Evolutionary conservation across 2,888 invertebrate genomes (phyloP).

Genomic region (Eremobia ochroleuca): DNA sequence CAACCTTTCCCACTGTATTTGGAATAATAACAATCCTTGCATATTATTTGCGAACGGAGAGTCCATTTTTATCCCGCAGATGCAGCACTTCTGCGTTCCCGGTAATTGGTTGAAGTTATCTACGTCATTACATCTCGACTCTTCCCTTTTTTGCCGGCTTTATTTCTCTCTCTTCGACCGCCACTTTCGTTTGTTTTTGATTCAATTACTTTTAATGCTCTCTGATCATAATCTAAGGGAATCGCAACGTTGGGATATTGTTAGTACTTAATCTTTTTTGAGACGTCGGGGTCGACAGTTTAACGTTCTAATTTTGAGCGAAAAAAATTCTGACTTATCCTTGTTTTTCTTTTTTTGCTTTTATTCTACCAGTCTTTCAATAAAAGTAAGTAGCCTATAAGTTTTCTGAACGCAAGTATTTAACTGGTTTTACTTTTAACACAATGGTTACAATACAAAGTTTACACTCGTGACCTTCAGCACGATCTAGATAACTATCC

Average conservation of each 20-base stretch:
- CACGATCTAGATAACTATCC: slow-evolving; percentile 78
- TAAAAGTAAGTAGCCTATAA: not conserved
- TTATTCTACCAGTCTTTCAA: not conserved
- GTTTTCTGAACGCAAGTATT: not conserved
- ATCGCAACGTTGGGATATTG: slow-evolving; percentile 74
- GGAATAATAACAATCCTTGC: slow-evolving; percentile 81
- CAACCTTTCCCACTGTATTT: slow-evolving; percentile 74
- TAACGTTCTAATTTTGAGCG: slow-evolving; percentile 50
- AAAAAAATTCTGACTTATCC: slow-evolving; percentile 27
- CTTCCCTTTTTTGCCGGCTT: slow-evolving; percentile 84
- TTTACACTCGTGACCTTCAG: slow-evolving; percentile 68
- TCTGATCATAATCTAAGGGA: slow-evolving; percentile 76
- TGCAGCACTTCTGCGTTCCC: slow-evolving; percentile 86
- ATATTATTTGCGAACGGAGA: slow-evolving; percentile 82
- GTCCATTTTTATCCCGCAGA: slow-evolving; percentile 88
- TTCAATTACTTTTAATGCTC: slow-evolving; percentile 88
- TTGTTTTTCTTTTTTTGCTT: slow-evolving; percentile 2
- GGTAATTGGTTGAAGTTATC: slow-evolving; percentile 90
- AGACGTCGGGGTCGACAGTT: slow-evolving; percentile 58
- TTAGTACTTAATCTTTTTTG: slow-evolving; percentile 71
- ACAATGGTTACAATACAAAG: slow-evolving; percentile 41
- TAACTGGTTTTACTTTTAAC: slow-evolving; percentile 1
- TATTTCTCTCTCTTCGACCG: slow-evolving; percentile 84
- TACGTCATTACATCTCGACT: slow-evolving; percentile 90
- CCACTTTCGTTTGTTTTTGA: slow-evolving; percentile 88